phyloP scores from a whole-genome alignment of 2,797 vertebrate species.

The Sebastes trivittatus region DNA sequence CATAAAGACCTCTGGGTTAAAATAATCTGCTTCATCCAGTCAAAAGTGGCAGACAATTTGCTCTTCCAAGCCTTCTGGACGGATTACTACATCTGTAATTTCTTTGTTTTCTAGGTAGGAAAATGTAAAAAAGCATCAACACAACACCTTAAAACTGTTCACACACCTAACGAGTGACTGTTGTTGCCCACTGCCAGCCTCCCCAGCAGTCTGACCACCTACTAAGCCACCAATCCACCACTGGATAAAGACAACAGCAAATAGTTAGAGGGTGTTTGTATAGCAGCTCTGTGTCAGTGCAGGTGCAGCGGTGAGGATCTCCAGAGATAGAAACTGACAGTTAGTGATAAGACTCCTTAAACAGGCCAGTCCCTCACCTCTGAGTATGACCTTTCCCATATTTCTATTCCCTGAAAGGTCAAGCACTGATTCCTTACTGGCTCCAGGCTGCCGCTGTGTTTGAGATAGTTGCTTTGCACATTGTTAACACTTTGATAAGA shows the following conservation, averaged over 20 bases:
- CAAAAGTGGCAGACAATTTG: neutral
- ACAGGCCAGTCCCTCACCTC: conserved; percentile 8
- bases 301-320: conserved; percentile 45
- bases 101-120: neutral
- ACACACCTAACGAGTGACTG: neutral
- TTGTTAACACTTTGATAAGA: neutral
- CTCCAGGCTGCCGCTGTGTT: conserved; percentile 8
- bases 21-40: neutral
- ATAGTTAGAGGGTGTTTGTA: neutral
- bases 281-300: neutral
- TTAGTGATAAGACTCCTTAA: conserved; percentile 42
- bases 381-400: conserved; percentile 3
- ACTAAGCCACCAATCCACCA: neutral
- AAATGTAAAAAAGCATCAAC: neutral
- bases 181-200: neutral
- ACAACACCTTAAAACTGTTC: neutral
- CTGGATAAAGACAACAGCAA: conserved; percentile 4
- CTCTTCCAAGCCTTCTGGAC: neutral
- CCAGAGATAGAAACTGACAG: conserved; percentile 39
- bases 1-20: neutral
- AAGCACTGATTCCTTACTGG: conserved; percentile 9
- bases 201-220: conserved; percentile 1
- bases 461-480: neutral
- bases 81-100: neutral
- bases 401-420: conserved; percentile 40